Percentiles rank a stretch among this genome's conserved stretches.
phyloP scores from a whole-genome alignment of 2,797 vertebrate species.

The Falco biarmicus region DNA sequence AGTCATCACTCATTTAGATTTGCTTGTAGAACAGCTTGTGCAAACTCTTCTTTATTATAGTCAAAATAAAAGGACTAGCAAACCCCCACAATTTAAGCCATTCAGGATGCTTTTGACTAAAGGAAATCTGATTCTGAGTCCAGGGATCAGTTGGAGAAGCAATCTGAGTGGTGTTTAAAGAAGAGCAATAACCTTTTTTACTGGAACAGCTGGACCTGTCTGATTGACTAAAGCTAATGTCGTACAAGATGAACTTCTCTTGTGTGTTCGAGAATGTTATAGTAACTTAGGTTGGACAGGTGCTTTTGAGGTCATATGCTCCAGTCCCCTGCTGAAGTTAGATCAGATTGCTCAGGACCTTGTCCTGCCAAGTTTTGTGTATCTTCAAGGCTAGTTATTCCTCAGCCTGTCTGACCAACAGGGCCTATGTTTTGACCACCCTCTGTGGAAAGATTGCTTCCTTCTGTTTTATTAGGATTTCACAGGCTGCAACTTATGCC shows the following conservation, averaged over 20 bases:
- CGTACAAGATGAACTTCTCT: neutral
- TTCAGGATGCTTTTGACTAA: neutral
- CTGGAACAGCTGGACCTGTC: neutral
- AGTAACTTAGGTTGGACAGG: neutral
- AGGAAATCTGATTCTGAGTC: neutral
- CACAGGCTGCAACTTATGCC: neutral
- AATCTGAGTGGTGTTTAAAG: neutral
- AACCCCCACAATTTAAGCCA: neutral
- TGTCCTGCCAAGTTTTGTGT: neutral
- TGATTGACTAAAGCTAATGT: neutral
- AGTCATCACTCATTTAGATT: neutral
- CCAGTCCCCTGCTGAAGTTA: neutral
- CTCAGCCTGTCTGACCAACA: neutral
- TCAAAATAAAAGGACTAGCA: neutral
- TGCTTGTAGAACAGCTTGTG: neutral
- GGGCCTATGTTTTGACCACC: neutral
- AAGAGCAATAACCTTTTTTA: neutral
- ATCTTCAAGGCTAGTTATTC: neutral
- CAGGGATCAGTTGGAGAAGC: neutral
- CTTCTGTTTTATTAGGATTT: neutral
- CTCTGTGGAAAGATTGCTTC: neutral
- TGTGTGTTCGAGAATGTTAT: neutral
- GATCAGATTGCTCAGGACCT: neutral
- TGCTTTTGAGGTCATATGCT: neutral
- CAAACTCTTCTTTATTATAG: neutral